Base-by-base conservation (phyloP, 2,888 invertebrate species). In the Drosophila siamana region DNA sequence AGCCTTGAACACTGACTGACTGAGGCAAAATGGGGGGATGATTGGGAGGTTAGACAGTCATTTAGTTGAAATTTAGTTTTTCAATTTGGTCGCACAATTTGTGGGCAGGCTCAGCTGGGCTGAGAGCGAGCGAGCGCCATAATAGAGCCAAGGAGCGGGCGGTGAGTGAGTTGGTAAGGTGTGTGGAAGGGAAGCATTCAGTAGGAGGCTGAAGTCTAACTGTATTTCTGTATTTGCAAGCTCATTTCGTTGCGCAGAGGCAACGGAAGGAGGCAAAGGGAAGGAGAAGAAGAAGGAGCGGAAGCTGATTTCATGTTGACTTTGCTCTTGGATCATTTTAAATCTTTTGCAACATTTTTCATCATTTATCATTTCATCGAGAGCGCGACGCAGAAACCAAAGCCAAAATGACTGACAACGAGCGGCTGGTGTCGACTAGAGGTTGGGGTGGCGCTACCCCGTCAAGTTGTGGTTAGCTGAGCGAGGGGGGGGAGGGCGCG, bases 331-430 rank as follows among this genome's bases (percentile, higher is more conserved):
- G 89, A 88, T 89, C 84, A 91, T 90, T 91, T 90, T 90, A 91
- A 91, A 92, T 91, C 91, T 90, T 90, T 88, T 66, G 79, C 80
- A 85, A 88, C 90, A 91, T 91, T 91, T 91, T 91, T 91, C 91
- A 92, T 91, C 92, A 92, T 91, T 91, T 92, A 92, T 92, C 91
- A 91, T 92, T 90, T 89, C 83, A 89, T 89, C 86, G 86, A 71
- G 68, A 6, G 28, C 6, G 28, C 7, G 28, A 36, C 62, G 50
- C 30, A 51, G 24, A 47, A 70, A 60, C 60, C 67, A 79, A 65
- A 67, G 52, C 55, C 47, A 67, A 69, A 80, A 62, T 90, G 91
- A 90, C 89, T 91, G 91, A 90, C 91, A 90, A 80, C 80, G 80
- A 88, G 82, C 86, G 81, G 86, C 85, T 84, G 88, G 77, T 70